These are phyloP conservation scores for Burhinus bistriatus DNA, from an alignment of 2,113 vertebrate species.

Conservation along the genomic window DNA sequence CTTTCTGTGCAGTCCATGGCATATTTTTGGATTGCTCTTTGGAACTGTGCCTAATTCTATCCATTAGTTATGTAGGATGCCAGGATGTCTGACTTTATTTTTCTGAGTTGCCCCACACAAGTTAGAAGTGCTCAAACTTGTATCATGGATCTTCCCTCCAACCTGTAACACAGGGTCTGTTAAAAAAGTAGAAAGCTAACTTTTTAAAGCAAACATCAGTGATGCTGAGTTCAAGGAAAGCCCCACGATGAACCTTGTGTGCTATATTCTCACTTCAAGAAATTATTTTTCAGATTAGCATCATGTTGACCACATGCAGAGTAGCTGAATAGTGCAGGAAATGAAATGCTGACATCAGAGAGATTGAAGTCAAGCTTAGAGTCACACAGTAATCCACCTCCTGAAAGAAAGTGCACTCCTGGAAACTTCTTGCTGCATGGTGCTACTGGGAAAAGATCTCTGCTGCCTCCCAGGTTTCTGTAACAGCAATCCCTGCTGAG, in stretches of 20 bases:
- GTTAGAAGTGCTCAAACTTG: neutral
- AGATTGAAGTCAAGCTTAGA: neutral
- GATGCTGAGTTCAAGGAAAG: neutral
- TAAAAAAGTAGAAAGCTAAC: neutral
- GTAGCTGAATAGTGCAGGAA: neutral
- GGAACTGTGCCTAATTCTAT: neutral
- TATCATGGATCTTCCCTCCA: neutral
- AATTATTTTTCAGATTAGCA: neutral
- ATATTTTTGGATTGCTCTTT: neutral
- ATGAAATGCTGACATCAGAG: neutral
- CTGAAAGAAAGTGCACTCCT: neutral
- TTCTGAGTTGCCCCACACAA: neutral
- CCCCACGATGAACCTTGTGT: neutral
- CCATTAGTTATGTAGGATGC: neutral
- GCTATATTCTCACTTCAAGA: neutral
- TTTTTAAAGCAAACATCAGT: neutral
- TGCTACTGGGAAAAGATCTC: neutral
- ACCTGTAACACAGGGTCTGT: neutral
- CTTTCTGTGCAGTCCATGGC: neutral
- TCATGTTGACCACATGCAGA: neutral
- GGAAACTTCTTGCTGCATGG: neutral
- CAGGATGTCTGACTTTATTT: neutral
- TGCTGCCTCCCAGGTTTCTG: neutral
- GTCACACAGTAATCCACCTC: neutral
- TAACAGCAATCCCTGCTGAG: neutral